Base-by-base conservation (phyloP, 2,797 vertebrate species). In the Rhabdomys pumilio region DNA sequence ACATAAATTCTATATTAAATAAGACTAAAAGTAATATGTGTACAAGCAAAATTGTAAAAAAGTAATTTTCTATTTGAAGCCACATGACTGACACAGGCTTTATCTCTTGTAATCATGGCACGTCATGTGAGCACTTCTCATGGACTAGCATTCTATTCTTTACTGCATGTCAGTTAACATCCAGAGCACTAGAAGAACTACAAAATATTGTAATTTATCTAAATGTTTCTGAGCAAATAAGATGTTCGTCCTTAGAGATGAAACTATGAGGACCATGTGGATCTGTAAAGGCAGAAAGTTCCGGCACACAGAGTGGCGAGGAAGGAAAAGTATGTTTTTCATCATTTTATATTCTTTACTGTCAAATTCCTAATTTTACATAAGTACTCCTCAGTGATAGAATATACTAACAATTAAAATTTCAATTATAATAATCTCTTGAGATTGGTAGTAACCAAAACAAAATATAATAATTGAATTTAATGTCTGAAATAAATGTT, bases 1-100 rank as follows among this genome's bases (percentile, higher is more conserved):
- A 73, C 53, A 79, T 95, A 92, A 47, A 86, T 96, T 88, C 50
- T 80, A 7, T 50, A 50, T 3, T 29, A 96, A 90, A 84, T 77
- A 91, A 91, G 73, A 72, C 3, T 73, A 2, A 96, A 19, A 61
- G 34, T 50, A 84, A 57, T 63, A 61, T 53, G 13, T 50, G 19
- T 41, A 38, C 29, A 26, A 61, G 24, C 3, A 29, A 82, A 82
- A 59, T 26, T 38, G 7, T 38, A 15, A 77, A 79, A 79, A 81
- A 59, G 26, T 59, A 82, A 9, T 24, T 61, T 81, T 61, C 7
- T 61, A 41, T 61, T 82, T 82, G 41, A 82, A 29, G 26, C 29
- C 24, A 61, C 24, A 82, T 61, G 38, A 41, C 24, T 82, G 80
- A 82, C 15, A 29, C 5, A 59, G 38, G n/a, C 24, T n/a, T 59